These are phyloP conservation scores for Platycnemis pennipes DNA, from an alignment of 2,888 invertebrate species.

Conservation along the genomic window DNA sequence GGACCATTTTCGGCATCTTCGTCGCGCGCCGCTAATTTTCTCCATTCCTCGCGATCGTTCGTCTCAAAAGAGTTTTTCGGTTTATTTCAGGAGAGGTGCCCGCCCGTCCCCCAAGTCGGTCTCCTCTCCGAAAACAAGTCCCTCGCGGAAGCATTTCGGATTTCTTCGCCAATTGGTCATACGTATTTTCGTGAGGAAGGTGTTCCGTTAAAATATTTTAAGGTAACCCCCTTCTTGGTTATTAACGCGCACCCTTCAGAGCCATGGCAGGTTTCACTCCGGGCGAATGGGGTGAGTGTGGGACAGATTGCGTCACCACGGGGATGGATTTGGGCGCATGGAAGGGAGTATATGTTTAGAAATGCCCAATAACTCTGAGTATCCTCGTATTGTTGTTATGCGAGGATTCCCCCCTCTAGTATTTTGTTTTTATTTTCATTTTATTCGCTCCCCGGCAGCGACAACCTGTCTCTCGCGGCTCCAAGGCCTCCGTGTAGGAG, in stretches of 20 bases:
- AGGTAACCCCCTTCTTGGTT: not conserved
- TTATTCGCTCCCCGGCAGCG: slow-evolving; percentile 8
- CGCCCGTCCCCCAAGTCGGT: too few relatives aligned
- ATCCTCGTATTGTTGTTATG: slow-evolving; percentile 28
- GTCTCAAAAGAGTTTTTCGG: not conserved
- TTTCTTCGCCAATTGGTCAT: not conserved
- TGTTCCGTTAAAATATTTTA: not conserved
- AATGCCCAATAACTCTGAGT: not conserved
- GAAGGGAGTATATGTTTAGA: slow-evolving; percentile 1
- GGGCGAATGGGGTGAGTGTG: not conserved
- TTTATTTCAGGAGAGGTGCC: not conserved
- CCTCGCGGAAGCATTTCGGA: not conserved
- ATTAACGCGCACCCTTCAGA: not conserved
- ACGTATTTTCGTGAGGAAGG: slow-evolving; percentile 20
- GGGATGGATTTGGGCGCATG: not conserved
- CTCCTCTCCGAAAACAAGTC: not conserved
- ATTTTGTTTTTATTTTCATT: not conserved
- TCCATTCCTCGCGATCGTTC: not conserved
- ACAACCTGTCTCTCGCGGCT: slow-evolving; percentile 40
- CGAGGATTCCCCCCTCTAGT: not conserved
- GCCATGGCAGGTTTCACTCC: not conserved
- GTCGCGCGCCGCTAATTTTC: not conserved
- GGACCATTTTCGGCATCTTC: not conserved
- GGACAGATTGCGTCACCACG: not conserved
- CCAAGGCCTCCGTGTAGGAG: slow-evolving; percentile 60